These are phyloP conservation scores for Corythaixoides concolor DNA, from an alignment of 2,113 vertebrate species.

Conservation along the genomic window DNA sequence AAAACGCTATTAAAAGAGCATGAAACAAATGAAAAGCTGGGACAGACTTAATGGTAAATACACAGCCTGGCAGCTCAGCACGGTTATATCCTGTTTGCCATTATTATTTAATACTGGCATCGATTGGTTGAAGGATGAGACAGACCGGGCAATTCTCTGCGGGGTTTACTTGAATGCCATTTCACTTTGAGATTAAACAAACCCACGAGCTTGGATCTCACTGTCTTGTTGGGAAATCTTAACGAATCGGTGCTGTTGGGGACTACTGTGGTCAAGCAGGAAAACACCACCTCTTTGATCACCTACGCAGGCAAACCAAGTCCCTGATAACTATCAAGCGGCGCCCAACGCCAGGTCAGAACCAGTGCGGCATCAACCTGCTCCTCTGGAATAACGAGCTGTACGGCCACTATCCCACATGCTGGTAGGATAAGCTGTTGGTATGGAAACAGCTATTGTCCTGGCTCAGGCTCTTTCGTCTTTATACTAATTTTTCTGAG, in stretches of 20 bases:
- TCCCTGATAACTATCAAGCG: neutral
- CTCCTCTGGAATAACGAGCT: neutral
- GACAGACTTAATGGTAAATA: conserved; percentile 12
- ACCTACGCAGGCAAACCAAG: neutral
- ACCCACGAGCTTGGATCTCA: neutral
- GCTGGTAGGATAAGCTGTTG: neutral
- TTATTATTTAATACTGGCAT: conserved; percentile 47
- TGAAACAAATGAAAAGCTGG: conserved; percentile 53
- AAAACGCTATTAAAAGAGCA: conserved; percentile 50
- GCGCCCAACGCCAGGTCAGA: neutral
- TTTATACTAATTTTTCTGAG: neutral
- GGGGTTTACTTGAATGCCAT: neutral
- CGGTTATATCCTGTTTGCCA: neutral
- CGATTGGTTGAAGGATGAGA: neutral
- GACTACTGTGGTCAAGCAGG: neutral
- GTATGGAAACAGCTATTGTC: neutral
- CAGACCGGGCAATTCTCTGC: conserved; percentile 8
- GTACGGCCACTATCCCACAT: neutral
- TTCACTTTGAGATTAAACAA: neutral
- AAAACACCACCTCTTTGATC: neutral
- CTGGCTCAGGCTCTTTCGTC: neutral
- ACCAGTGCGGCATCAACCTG: neutral
- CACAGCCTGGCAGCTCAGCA: neutral
- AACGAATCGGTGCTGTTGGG: neutral
- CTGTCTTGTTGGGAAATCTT: neutral